phyloP scores from a whole-genome alignment of 2,797 vertebrate genomes.

The Falco biarmicus region DNA sequence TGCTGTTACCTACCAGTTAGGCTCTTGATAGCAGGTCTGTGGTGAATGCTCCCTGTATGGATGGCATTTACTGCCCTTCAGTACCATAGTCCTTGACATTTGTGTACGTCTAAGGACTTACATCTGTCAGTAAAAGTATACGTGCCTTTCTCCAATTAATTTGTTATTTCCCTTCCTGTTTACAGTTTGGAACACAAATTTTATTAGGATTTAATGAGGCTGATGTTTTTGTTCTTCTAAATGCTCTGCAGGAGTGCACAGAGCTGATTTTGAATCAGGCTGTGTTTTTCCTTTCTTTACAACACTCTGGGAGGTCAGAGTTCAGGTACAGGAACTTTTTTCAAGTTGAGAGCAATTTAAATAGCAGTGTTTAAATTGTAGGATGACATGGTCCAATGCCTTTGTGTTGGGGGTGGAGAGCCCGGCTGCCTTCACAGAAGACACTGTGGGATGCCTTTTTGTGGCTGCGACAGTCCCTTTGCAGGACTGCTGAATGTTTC shows the following conservation, averaged over 20 bases:
- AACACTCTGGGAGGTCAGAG: neutral
- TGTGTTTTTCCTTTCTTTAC: conserved; percentile 1
- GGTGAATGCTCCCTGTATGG: neutral
- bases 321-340: conserved; percentile 29
- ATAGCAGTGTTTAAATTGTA: neutral
- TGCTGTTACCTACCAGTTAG: neutral
- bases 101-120: neutral
- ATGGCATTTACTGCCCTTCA: neutral
- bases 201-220: neutral
- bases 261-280: neutral
- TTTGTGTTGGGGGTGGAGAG: neutral
- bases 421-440: neutral
- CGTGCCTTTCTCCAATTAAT: neutral
- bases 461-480: neutral
- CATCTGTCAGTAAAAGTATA: neutral
- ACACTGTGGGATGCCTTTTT: neutral
- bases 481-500: neutral
- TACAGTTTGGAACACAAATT: neutral
- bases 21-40: neutral
- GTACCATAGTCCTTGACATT: neutral
- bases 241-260: neutral
- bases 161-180: neutral
- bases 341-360: conserved; percentile 32
- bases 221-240: conserved; percentile 17
- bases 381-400: neutral